phyloP scores from a whole-genome alignment of 2,797 vertebrate genomes.

The Lates japonicus region DNA sequence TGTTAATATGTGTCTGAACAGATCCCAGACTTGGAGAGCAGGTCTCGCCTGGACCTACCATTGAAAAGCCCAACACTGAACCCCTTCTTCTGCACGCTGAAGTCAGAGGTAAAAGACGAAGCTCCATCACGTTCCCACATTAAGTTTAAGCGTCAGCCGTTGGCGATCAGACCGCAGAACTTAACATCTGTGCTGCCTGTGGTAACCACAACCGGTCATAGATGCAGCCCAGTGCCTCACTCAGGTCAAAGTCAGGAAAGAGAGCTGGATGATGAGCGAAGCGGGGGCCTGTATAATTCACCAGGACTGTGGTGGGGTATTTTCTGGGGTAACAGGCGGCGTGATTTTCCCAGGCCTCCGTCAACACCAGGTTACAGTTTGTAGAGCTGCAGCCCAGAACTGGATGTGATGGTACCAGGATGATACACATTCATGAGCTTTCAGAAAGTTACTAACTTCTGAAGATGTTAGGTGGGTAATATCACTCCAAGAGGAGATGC shows the following conservation, averaged over 20 bases:
- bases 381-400: constrained; percentile 87
- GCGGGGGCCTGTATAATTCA: constrained; percentile 93
- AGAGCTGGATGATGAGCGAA: constrained; percentile 94
- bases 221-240: constrained; percentile 94
- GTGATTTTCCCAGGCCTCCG: constrained; percentile 88
- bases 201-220: constrained; percentile 91
- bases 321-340: constrained; percentile 93
- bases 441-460: constrained; percentile 28
- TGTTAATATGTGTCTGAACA: background rate
- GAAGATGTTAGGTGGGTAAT: background rate
- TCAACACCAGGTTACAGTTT: constrained; percentile 88
- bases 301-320: constrained; percentile 91
- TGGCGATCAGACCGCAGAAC: constrained; percentile 95
- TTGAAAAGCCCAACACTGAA: constrained; percentile 93
- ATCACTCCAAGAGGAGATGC: constrained; percentile 17
- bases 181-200: constrained; percentile 87
- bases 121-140: constrained; percentile 92
- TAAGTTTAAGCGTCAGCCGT: constrained; percentile 95
- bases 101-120: constrained; percentile 94
- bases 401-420: constrained; percentile 73
- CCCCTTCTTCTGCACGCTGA: constrained; percentile 96
- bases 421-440: constrained; percentile 38
- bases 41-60: constrained; percentile 87
- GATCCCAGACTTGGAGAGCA: background rate
- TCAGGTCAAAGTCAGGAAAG: constrained; percentile 95